Evolutionary conservation across 2,888 invertebrate species (phyloP).

Genomic region (Onchidella celtica): DNA sequence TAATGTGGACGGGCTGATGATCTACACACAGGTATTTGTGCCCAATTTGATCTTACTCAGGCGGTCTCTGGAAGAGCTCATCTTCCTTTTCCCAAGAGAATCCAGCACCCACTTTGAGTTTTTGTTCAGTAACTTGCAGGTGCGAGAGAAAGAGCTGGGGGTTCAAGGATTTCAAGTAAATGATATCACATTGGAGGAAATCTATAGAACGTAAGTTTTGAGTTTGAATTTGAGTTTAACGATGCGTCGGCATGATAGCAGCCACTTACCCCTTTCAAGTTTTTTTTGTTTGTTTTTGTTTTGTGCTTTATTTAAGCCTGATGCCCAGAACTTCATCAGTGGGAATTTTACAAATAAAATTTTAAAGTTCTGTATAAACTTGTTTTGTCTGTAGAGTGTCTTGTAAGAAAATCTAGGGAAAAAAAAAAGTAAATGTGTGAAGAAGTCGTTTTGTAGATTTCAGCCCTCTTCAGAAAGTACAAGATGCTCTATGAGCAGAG

Average conservation of each 20-base stretch:
- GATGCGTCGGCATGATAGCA: too few relatives aligned
- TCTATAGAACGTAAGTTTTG: background rate
- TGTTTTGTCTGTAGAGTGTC: too few relatives aligned
- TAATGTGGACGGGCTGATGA: background rate
- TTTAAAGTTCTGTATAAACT: too few relatives aligned
- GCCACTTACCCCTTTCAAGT: too few relatives aligned
- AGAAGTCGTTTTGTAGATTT: too few relatives aligned
- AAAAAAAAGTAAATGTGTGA: too few relatives aligned
- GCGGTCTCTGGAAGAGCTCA: background rate
- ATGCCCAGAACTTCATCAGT: background rate
- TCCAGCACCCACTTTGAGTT: background rate
- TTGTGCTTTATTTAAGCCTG: too few relatives aligned
- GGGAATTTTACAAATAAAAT: too few relatives aligned
- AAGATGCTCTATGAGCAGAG: too few relatives aligned
- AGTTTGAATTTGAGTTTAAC: too few relatives aligned
- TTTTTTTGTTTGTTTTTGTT: background rate
- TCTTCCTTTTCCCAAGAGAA: background rate
- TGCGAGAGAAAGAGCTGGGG: background rate
- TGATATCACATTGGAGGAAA: background rate
- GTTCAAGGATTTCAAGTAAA: background rate
- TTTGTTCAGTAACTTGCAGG: background rate
- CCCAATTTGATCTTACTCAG: background rate
- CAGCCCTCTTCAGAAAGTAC: too few relatives aligned
- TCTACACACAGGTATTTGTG: constrained; percentile 23
- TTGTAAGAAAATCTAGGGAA: too few relatives aligned